A percentile compares a stretch with the other conserved stretches of the same genome.
Conservation (phyloP, 2,797 vertebrate genomes). For the Microctenopoma stevenorrisi region DNA sequence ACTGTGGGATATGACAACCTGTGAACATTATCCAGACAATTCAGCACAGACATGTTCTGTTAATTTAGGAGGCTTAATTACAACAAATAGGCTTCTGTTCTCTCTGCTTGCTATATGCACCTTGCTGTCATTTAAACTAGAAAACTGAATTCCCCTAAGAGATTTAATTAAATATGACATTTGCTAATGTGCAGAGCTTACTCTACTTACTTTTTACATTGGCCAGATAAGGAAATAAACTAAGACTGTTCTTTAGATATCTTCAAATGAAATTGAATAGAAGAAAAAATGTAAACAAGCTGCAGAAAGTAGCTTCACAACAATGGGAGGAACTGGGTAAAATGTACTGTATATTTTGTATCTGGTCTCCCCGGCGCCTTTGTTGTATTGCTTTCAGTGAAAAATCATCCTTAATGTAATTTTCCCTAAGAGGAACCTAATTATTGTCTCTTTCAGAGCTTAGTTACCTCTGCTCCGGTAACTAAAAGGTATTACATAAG, state of each 20-base stretch:
- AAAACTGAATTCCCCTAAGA: constrained; percentile 1
- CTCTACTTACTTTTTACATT: constrained; percentile 15
- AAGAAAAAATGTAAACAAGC: background rate
- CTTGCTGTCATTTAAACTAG: constrained; percentile 1
- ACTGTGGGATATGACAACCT: constrained; percentile 14
- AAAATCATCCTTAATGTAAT: constrained; percentile 66
- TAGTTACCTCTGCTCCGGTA: constrained; percentile 36
- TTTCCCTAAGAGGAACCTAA: constrained; percentile 57
- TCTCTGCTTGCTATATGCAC: constrained; percentile 7
- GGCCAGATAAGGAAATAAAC: background rate
- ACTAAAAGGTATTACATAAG: constrained; percentile 53
- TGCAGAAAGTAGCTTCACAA: background rate
- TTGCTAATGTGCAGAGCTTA: background rate
- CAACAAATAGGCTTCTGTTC: constrained; percentile 1
- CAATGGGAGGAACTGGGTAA: background rate
- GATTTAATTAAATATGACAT: constrained; percentile 16
- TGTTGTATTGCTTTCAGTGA: constrained; percentile 35
- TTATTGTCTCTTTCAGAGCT: constrained; percentile 58
- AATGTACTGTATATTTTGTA: constrained; percentile 2
- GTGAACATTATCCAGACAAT: background rate
- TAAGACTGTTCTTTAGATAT: background rate
- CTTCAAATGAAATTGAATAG: background rate
- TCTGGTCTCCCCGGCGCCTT: constrained; percentile 20
- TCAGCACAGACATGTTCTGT: background rate
- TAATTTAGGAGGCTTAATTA: background rate